Evolutionary conservation across 2,113 vertebrate species (phyloP), one percentile per base, ranked within the genome.

Genomic region (Polypterus bichir): DNA sequence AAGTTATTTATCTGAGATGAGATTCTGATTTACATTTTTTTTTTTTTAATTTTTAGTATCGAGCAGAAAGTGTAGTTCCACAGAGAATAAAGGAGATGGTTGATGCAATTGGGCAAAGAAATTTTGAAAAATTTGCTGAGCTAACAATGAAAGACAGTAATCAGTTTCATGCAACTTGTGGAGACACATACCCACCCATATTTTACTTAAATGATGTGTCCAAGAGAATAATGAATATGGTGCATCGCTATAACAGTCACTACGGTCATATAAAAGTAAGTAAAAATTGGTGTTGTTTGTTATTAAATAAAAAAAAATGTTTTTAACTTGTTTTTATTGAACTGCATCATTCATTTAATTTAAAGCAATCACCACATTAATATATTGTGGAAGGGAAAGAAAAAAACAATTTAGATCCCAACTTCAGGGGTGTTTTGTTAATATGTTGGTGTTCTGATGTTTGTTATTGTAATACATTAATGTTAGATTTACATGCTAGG

Each of bases 111-210:
- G 77, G 0, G 3, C 79, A 73, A 45, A 79, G 75, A 51, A 83
- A 99, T 75, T 99, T 99, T 0, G 68, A 82, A 60, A 72, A 73
- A 0, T 98, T 99, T 1, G 94, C 85, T 44, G 83, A 88, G 69
- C 83, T 99, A 49, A 88, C 93, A 71, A 98, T 99, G 93, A 84
- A 80, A 69, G 95, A 97, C 77, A 99, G 96, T 76, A 99, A 97
- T 81, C 96, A 99, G 78, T 96, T 97, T 70, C 96, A 98, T 0
- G 92, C 96, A 73, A 95, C 86, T 61, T 99, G 96, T 75, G 83
- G 98, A 1, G 96, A 99, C 79, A 99, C 95, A 11, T 95, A 89
- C 71, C 96, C 94, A 0, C 96, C 96, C 44, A 91, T 99, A 74
- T 95, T 91, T 70, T 98, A 99, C 81, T 88, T 99, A 59, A 97